Evolutionary conservation across 2,113 vertebrate species (phyloP).

Genomic region (Bambusicola thoracicus): DNA sequence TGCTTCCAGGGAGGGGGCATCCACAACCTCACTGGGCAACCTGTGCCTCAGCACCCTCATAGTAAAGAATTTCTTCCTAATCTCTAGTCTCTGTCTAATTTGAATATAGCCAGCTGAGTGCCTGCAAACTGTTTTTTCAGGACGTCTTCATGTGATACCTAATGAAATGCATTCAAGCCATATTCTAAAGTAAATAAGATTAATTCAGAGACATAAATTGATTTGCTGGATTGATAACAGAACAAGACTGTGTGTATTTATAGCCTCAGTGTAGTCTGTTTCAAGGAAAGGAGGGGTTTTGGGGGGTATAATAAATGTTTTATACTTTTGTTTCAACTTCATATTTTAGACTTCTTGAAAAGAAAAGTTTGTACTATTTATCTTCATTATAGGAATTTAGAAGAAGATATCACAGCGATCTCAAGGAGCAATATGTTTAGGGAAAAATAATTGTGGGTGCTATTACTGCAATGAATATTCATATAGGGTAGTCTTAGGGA

Average conservation of each 20-base stretch:
- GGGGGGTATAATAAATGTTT: background rate
- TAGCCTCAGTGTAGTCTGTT: background rate
- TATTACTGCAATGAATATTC: background rate
- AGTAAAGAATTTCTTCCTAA: no score
- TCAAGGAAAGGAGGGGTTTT: background rate
- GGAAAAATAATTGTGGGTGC: background rate
- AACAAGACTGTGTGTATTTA: background rate
- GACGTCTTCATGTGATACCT: background rate
- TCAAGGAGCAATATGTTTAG: background rate
- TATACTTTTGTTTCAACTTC: background rate
- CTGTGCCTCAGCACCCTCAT: no score
- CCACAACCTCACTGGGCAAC: no score
- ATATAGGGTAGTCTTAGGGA: background rate
- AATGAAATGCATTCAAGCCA: background rate
- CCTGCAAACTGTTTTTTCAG: background rate
- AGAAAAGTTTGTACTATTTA: background rate
- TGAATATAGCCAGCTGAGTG: background rate
- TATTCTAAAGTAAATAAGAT: background rate
- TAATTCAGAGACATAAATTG: background rate
- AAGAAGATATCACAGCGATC: background rate
- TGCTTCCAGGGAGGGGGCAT: no score
- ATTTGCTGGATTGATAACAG: background rate
- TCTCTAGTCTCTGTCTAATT: no score
- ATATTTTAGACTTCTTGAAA: background rate
- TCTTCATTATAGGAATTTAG: background rate